phyloP scores from a whole-genome alignment of 1,140 invertebrate genomes.

The Pteromalus puparum region DNA sequence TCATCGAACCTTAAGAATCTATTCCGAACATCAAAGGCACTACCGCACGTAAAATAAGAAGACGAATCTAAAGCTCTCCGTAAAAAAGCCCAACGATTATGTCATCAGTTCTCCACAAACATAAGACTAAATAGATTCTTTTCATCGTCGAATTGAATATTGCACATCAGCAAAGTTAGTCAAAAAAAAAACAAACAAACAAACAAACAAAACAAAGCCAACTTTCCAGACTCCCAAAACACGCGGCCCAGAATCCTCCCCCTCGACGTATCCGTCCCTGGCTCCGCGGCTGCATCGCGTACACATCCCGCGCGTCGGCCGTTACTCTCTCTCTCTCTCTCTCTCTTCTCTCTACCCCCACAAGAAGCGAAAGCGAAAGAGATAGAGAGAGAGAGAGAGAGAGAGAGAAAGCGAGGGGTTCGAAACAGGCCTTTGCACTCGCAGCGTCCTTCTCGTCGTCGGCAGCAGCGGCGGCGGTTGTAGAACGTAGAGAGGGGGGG shows the following conservation, averaged over 20 bases:
- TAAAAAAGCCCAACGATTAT: no score
- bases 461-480: no score
- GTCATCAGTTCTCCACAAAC: no score
- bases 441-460: background rate
- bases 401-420: background rate
- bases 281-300: conserved; percentile 51
- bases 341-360: background rate
- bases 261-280: background rate
- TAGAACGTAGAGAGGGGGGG: background rate
- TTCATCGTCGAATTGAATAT: no score
- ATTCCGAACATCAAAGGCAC: background rate
- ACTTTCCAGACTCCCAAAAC: no score
- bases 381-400: background rate
- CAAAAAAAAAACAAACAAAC: no score
- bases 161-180: no score
- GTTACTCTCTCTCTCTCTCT: conserved; percentile 11
- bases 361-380: background rate
- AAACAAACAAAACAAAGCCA: no score
- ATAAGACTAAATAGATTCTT: no score
- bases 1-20: conserved; percentile 4
- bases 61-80: background rate
- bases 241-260: background rate
- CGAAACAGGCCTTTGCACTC: background rate
- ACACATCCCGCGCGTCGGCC: conserved; percentile 11
- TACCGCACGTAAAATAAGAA: background rate